Conservation (phyloP, 2,888 invertebrate species). For the Drosophila quinaria region DNA sequence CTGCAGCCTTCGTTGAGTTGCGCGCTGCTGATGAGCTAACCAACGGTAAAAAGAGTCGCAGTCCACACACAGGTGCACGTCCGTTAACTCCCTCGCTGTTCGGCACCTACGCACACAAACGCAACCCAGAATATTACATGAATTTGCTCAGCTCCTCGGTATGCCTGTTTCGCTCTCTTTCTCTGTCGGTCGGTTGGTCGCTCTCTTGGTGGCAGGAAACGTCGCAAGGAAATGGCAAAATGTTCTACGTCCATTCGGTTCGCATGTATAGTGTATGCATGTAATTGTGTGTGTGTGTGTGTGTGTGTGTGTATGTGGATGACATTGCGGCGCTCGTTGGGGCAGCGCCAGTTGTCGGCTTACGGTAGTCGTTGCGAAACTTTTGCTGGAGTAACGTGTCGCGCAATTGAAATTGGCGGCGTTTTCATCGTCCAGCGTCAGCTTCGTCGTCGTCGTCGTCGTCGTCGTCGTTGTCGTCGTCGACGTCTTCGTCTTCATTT, state of each 20-base stretch:
- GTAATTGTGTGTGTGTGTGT: conserved; percentile 15
- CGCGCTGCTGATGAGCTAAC: conserved; percentile 42
- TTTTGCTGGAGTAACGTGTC: conserved; percentile 85
- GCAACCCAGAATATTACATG: conserved; percentile 23
- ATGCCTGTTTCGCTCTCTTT: conserved; percentile 21
- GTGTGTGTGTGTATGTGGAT: conserved; percentile 61
- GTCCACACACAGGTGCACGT: conserved; percentile 40
- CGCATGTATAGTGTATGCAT: conserved; percentile 21
- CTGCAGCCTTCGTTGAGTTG: conserved; percentile 69
- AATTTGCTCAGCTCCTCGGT: conserved; percentile 23
- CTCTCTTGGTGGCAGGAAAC: conserved; percentile 67
- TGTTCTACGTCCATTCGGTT: conserved; percentile 70
- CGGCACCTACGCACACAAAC: conserved; percentile 22
- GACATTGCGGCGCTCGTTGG: conserved; percentile 74
- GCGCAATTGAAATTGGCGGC: conserved; percentile 81
- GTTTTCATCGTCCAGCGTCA: conserved; percentile 61
- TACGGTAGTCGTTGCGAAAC: conserved; percentile 85
- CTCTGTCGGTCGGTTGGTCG: conserved; percentile 9
- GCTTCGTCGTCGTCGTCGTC: conserved; percentile 29
- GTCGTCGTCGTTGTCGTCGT: conserved; percentile 36
- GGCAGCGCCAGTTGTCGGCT: conserved; percentile 78
- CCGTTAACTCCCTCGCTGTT: conserved; percentile 32
- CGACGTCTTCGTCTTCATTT: conserved; percentile 30
- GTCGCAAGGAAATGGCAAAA: conserved; percentile 76
- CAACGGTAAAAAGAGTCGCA: conserved; percentile 43